Conservation (phyloP, 2,113 vertebrate species). For the Elaphurus davidianus region DNA sequence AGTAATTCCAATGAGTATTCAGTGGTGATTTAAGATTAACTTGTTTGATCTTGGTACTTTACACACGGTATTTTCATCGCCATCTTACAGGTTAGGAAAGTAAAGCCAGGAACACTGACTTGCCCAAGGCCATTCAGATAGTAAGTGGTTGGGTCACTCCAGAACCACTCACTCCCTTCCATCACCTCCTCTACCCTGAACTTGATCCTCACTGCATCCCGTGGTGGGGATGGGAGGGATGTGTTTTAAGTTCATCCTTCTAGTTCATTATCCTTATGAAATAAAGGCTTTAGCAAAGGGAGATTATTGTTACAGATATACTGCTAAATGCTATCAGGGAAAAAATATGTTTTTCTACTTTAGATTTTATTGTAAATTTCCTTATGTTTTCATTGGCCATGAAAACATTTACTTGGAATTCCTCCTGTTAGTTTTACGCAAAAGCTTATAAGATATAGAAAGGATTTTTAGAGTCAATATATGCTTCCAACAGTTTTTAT, state of each 20-base stretch:
- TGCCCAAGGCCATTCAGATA: background rate
- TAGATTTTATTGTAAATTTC: background rate
- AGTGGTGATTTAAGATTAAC: background rate
- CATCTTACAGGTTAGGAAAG: background rate
- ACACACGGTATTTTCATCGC: background rate
- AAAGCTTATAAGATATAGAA: background rate
- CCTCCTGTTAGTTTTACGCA: background rate
- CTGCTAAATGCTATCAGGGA: background rate
- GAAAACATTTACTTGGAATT: background rate
- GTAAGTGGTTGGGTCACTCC: background rate
- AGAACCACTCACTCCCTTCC: background rate
- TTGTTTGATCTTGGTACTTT: background rate
- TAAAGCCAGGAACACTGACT: background rate
- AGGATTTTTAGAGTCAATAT: background rate
- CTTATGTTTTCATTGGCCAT: background rate
- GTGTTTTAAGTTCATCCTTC: background rate
- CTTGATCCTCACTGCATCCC: background rate
- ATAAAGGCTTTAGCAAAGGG: background rate
- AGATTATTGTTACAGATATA: background rate
- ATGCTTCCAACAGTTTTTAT: background rate
- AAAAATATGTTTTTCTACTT: background rate
- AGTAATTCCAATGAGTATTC: background rate
- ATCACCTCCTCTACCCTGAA: background rate
- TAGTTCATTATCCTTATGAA: background rate
- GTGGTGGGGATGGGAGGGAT: accelerated